These are phyloP conservation scores for Allygus modestus DNA, from an alignment of 2,888 invertebrate genomes.

Conservation along the genomic window DNA sequence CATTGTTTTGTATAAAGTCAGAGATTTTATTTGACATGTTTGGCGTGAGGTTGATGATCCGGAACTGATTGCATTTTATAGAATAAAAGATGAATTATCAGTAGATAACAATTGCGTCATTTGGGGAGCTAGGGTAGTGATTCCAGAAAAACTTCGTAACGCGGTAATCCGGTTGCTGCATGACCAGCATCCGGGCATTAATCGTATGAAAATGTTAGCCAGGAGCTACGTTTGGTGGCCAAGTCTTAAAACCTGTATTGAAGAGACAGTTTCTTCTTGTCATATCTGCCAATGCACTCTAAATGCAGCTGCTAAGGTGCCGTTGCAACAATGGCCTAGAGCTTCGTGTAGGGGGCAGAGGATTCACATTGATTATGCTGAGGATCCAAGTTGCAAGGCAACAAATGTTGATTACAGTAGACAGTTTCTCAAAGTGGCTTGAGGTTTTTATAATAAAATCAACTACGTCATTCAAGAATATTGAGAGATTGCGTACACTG, in stretches of 20 bases:
- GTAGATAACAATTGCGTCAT: conserved; percentile 62
- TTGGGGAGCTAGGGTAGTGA: conserved; percentile 64
- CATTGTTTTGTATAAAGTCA: not conserved
- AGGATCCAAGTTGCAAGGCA: not conserved
- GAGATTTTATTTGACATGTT: conserved; percentile 11
- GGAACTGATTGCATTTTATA: not conserved
- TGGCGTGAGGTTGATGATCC: not conserved
- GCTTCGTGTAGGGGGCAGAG: not conserved
- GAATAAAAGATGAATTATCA: conserved; percentile 46
- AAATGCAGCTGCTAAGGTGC: not conserved
- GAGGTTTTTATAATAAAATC: conserved; percentile 24
- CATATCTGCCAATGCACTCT: not conserved
- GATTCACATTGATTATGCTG: conserved; percentile 36
- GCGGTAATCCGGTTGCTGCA: conserved; percentile 63
- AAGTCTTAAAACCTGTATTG: conserved; percentile 34
- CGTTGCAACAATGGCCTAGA: not conserved
- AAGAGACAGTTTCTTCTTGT: conserved; percentile 31
- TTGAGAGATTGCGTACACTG: not conserved
- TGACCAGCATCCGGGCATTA: conserved; percentile 65
- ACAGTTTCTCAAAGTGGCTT: conserved; percentile 27
- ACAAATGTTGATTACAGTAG: conserved; percentile 23
- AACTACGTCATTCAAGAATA: not conserved
- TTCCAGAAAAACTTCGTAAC: conserved; percentile 56
- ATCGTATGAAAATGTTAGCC: conserved; percentile 60
- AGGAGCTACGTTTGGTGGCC: conserved; percentile 64